Evolutionary conservation across 2,888 invertebrate genomes (phyloP).

Genomic region (Temnothorax unifasciatus): DNA sequence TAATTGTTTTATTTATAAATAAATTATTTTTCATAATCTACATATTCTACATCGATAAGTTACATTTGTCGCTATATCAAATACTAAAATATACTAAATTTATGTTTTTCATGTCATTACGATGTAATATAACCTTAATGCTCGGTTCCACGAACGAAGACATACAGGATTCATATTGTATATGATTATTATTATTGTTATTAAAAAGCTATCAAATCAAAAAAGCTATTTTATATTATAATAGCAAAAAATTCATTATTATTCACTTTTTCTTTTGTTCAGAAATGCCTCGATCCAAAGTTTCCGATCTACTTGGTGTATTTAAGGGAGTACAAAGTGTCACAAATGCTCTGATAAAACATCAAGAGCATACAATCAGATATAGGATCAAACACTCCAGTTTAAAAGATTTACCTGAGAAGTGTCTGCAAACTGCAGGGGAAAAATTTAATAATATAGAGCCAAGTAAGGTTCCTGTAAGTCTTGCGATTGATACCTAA

Average conservation of each 20-base stretch:
- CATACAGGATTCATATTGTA: not conserved
- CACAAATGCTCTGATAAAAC: constrained; percentile 89
- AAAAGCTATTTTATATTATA: not conserved
- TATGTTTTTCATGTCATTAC: not conserved
- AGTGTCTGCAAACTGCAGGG: constrained; percentile 75
- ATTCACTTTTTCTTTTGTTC: not conserved
- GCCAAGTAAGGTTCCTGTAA: constrained; percentile 85
- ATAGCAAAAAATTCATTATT: not conserved
- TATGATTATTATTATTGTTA: constrained; percentile 3
- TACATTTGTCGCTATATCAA: not conserved
- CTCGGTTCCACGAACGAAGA: not conserved
- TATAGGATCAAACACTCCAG: constrained; percentile 91
- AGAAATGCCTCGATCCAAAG: constrained; percentile 82
- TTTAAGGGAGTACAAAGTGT: constrained; percentile 91
- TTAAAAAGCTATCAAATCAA: not conserved
- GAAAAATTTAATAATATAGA: constrained; percentile 80
- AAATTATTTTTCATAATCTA: constrained; percentile 8
- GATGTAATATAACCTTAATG: constrained; percentile 4
- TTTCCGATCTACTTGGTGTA: constrained; percentile 89
- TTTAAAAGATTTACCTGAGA: constrained; percentile 87
- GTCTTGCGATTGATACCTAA: constrained; percentile 72
- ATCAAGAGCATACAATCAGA: constrained; percentile 89
- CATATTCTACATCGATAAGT: not conserved
- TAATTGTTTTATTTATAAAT: not conserved
- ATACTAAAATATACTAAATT: not conserved